Evolutionary conservation across 2,113 vertebrate species (phyloP), one percentile per base, ranked within the genome.

Genomic region (Phainopepla nitens): DNA sequence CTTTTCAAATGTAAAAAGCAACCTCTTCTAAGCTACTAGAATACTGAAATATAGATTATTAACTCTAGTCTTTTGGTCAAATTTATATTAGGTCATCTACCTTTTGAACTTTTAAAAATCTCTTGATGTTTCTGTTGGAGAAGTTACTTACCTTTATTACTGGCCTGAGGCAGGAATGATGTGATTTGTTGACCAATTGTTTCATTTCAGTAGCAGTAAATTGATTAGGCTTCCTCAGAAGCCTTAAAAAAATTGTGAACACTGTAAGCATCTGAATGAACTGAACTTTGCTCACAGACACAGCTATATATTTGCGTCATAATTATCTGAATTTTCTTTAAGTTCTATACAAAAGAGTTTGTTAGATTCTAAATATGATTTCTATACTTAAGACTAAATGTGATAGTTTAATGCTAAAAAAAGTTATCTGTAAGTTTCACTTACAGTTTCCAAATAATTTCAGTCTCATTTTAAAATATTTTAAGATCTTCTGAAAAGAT

Each of bases 141-240:
- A 82, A 88, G 47, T 75, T 92, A 70, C 82, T 94, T 70, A 51
- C 92, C 60, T 94, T 96, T 85, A 82, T 90, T 89, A 79, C 51
- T 39, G 35, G 47, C 71, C 80, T 62, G 54, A 75, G 76, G 83
- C 57, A 76, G 22, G 44, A 62, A 35, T 71, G 44, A 79, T 54
- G 49, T 70, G 53, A 88, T 94, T 88, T 90, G 76, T 78, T 82
- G 82, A 96, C 88, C 50, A 90, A 39, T 9, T 75, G 65, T 51
- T 92, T 27, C 33, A 68, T 90, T 94, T 90, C 76, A 76, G 94
- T 17, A 85, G 44, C 35, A 56, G 51, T 68, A 76, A 94, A 94
- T 90, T 96, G 83, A 94, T 91, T 76, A 79, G 29, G 21, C 10
- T 86, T 90, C 75, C 61, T 79, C 25, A 68, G 57, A 91, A 79